phyloP scores from a whole-genome alignment of 1,140 invertebrate genomes.

The Eurosta solidaginis region DNA sequence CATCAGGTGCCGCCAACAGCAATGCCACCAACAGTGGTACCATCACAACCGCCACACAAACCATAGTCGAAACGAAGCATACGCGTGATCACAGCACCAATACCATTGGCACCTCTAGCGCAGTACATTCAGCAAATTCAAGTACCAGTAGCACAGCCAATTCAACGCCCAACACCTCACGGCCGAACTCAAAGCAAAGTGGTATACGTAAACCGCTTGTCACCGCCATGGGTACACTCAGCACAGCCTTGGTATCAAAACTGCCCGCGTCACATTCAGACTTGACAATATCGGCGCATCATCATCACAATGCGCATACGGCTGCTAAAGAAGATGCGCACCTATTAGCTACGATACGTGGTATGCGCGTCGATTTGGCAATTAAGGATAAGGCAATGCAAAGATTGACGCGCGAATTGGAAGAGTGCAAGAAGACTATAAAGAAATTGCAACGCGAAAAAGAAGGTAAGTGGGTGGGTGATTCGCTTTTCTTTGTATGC shows the following conservation, averaged over 20 bases:
- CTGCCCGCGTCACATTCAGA: slow-evolving; percentile 57
- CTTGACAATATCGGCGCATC: slow-evolving; percentile 49
- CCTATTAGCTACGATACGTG: slow-evolving; percentile 76
- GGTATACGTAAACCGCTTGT: slow-evolving; percentile 40
- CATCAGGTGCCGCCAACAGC: neutral
- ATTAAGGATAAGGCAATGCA: slow-evolving; percentile 73
- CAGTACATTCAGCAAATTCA: slow-evolving; percentile 59
- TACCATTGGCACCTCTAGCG: slow-evolving; percentile 45
- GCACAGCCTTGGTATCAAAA: slow-evolving; percentile 42
- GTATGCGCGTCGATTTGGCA: slow-evolving; percentile 72
- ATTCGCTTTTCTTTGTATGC: too few species aligned
- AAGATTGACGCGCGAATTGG: slow-evolving; percentile 73
- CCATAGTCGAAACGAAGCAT: neutral
- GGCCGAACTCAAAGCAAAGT: slow-evolving; percentile 56
- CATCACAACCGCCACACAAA: slow-evolving; percentile 25
- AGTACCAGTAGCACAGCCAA: slow-evolving; percentile 64
- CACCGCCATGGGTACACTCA: slow-evolving; percentile 1
- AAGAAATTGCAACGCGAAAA: slow-evolving; percentile 74
- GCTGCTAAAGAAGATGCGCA: slow-evolving; percentile 72
- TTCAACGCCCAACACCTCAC: slow-evolving; percentile 60
- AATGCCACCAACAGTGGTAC: neutral
- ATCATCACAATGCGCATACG: slow-evolving; percentile 33
- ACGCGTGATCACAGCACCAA: slow-evolving; percentile 55
- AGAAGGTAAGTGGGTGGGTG: slow-evolving; percentile 66
- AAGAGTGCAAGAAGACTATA: slow-evolving; percentile 76